Conservation (phyloP, 2,888 invertebrate species). For the Schrankia costaestrigalis region DNA sequence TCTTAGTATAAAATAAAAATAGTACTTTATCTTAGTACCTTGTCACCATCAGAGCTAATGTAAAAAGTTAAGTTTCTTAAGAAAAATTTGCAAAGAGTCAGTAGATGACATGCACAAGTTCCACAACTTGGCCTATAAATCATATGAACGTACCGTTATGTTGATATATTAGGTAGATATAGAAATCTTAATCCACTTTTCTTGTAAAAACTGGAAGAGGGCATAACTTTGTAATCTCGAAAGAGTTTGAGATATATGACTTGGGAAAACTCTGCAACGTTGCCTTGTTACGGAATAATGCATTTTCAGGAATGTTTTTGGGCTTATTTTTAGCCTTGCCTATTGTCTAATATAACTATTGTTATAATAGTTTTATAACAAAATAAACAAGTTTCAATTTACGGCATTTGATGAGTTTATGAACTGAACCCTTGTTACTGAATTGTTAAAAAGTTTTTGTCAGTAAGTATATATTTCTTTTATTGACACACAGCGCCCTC, state of each 20-base stretch:
- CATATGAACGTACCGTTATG: conserved; percentile 66
- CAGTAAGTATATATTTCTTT: too few relatives aligned
- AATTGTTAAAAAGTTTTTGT: too few relatives aligned
- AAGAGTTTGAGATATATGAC: conserved; percentile 60
- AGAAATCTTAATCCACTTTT: conserved; percentile 75
- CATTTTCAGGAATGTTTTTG: conserved; percentile 29
- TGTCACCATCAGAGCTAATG: too few relatives aligned
- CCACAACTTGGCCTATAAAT: conserved; percentile 72
- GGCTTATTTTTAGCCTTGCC: too few relatives aligned
- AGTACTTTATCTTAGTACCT: too few relatives aligned
- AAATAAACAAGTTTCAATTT: too few relatives aligned
- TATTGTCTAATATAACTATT: too few relatives aligned
- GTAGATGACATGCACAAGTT: conserved; percentile 76
- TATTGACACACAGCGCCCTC: too few relatives aligned
- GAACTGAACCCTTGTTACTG: too few relatives aligned
- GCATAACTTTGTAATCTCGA: conserved; percentile 62
- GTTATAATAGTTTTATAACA: too few relatives aligned
- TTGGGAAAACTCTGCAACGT: conserved; percentile 43
- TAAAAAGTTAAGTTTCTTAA: conserved; percentile 71
- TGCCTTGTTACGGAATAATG: conserved; percentile 34
- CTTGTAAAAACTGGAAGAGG: conserved; percentile 59
- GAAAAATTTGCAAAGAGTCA: conserved; percentile 62
- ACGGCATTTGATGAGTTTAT: too few relatives aligned
- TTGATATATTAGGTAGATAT: conserved; percentile 69
- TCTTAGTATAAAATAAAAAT: too few relatives aligned